phyloP scores from a whole-genome alignment of 2,888 invertebrate species.

The Metopia argyrocephala region DNA sequence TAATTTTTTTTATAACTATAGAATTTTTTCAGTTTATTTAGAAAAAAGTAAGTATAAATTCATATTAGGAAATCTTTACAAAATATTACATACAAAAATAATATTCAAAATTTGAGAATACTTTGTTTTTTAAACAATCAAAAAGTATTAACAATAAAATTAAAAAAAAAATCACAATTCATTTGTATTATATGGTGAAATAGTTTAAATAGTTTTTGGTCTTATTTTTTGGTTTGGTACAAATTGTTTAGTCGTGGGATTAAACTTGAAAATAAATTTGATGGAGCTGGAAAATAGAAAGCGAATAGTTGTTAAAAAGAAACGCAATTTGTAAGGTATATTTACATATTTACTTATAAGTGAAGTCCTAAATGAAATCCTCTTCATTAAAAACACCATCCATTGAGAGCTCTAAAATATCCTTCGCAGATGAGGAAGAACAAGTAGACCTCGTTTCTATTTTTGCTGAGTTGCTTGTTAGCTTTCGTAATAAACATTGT shows the following conservation, averaged over 20 bases:
- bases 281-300: neutral
- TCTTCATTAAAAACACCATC: slow-evolving; percentile 3
- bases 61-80: too few relatives aligned
- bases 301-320: neutral
- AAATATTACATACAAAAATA: neutral
- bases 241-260: neutral
- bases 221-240: neutral
- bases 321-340: neutral
- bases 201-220: neutral
- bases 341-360: neutral
- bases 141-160: neutral
- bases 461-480: neutral
- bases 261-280: too few relatives aligned
- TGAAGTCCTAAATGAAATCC: neutral
- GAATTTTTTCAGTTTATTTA: too few relatives aligned
- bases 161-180: neutral
- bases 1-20: too few relatives aligned
- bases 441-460: too few relatives aligned
- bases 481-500: neutral
- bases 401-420: slow-evolving; percentile 13
- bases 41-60: too few relatives aligned
- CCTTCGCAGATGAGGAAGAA: neutral
- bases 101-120: neutral
- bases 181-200: neutral
- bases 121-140: neutral